Conservation (phyloP, 2,797 vertebrate species). For the Pangasius larnaudii region DNA sequence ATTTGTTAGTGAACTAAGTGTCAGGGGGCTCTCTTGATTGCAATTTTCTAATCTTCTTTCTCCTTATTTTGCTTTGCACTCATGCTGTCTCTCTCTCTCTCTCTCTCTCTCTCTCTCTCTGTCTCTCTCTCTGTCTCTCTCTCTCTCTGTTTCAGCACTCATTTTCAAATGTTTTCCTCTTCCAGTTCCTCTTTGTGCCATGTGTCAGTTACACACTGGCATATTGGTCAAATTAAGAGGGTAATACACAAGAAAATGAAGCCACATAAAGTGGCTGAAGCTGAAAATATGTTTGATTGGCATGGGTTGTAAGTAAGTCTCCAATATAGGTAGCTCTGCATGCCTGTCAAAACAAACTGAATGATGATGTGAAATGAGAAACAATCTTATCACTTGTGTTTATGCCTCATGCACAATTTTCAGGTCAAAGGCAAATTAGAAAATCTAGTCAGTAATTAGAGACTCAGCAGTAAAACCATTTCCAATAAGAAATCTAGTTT, state of each 20-base stretch:
- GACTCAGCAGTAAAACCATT: constrained; percentile 9
- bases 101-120: constrained; percentile 16
- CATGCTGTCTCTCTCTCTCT: not conserved
- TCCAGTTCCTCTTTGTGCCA: constrained; percentile 30
- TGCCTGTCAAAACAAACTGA: constrained; percentile 62
- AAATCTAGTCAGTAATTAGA: constrained; percentile 47
- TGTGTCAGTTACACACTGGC: constrained; percentile 53
- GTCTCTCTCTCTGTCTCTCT: not conserved
- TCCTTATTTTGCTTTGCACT: constrained; percentile 18
- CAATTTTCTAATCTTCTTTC: constrained; percentile 15
- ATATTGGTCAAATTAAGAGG: constrained; percentile 41
- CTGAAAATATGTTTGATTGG: constrained; percentile 64
- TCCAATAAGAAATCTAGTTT: not conserved
- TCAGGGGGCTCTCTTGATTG: not conserved
- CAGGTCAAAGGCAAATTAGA: constrained; percentile 37
- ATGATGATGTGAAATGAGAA: constrained; percentile 56
- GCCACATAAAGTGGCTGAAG: constrained; percentile 49
- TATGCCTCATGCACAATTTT: constrained; percentile 16
- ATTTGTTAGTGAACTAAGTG: constrained; percentile 58
- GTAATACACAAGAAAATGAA: constrained; percentile 56
- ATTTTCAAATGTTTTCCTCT: constrained; percentile 15
- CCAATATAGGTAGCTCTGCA: constrained; percentile 51
- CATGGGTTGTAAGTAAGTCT: constrained; percentile 59
- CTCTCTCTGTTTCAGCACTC: constrained; percentile 14
- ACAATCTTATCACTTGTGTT: not conserved